These are phyloP conservation scores for Megaceryle alcyon DNA, from an alignment of 2,797 vertebrate species.

Conservation along the genomic window DNA sequence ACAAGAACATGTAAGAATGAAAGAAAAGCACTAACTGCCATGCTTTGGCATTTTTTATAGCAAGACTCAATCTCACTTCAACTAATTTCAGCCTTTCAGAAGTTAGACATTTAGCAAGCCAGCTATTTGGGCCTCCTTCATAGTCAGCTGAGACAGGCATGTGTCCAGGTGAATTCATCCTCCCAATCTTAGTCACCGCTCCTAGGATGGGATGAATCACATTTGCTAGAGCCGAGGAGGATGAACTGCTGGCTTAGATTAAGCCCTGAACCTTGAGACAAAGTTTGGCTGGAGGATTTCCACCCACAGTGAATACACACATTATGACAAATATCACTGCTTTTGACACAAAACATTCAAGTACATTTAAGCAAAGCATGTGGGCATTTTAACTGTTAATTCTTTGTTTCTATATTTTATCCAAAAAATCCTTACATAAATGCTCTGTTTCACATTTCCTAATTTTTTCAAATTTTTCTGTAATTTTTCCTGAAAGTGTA, in stretches of 20 bases:
- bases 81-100: neutral
- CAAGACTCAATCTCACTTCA: neutral
- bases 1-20: neutral
- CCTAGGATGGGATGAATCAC: neutral
- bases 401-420: neutral
- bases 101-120: neutral
- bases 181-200: neutral
- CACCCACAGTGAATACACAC: neutral
- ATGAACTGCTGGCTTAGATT: neutral
- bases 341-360: neutral
- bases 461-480: neutral
- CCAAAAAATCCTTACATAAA: neutral
- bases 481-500: neutral
- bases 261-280: neutral
- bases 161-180: neutral
- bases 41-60: neutral
- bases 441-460: neutral
- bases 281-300: neutral
- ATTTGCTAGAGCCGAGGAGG: neutral
- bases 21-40: neutral
- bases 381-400: neutral
- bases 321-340: neutral
- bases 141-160: neutral
- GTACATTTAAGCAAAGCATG: neutral
- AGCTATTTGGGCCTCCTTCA: neutral